These are phyloP conservation scores for Carterocephalus palaemon DNA, from an alignment of 2,888 invertebrate genomes.

Conservation along the genomic window DNA sequence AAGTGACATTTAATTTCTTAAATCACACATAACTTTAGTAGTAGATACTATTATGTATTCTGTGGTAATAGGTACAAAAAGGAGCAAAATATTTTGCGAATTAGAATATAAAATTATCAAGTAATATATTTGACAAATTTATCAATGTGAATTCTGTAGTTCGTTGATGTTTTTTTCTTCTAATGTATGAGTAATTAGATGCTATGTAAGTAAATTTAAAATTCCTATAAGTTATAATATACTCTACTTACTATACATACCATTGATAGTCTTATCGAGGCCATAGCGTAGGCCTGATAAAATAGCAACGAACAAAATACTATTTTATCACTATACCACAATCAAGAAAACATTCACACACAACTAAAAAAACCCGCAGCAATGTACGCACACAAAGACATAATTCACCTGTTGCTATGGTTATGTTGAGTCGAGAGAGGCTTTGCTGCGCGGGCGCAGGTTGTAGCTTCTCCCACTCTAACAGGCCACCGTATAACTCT, in stretches of 20 bases:
- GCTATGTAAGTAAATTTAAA: too few species aligned
- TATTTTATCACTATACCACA: slow-evolving; percentile 67
- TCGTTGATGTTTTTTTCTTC: too few species aligned
- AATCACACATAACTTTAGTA: too few species aligned
- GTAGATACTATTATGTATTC: too few species aligned
- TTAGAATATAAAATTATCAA: too few species aligned
- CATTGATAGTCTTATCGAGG: slow-evolving; percentile 8
- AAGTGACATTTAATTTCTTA: too few species aligned
- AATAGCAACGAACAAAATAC: slow-evolving; percentile 60
- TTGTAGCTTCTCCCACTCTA: slow-evolving; percentile 65
- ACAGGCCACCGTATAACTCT: slow-evolving; percentile 43
- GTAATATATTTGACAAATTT: too few species aligned
- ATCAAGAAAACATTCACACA: slow-evolving; percentile 63
- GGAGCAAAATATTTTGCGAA: too few species aligned
- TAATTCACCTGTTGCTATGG: slow-evolving; percentile 72
- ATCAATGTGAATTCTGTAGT: too few species aligned
- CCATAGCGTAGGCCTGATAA: slow-evolving; percentile 43
- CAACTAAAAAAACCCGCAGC: slow-evolving; percentile 39
- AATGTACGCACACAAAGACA: slow-evolving; percentile 56
- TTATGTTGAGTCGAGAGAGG: slow-evolving; percentile 56
- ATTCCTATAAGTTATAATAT: too few species aligned
- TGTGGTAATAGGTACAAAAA: too few species aligned
- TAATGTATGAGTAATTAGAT: too few species aligned
- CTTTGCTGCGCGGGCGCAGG: slow-evolving; percentile 67
- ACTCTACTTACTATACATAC: slow-evolving; percentile 2